Base-by-base conservation (phyloP, 1,140 invertebrate genomes). In the Stenopsyche tienmushanensis region DNA sequence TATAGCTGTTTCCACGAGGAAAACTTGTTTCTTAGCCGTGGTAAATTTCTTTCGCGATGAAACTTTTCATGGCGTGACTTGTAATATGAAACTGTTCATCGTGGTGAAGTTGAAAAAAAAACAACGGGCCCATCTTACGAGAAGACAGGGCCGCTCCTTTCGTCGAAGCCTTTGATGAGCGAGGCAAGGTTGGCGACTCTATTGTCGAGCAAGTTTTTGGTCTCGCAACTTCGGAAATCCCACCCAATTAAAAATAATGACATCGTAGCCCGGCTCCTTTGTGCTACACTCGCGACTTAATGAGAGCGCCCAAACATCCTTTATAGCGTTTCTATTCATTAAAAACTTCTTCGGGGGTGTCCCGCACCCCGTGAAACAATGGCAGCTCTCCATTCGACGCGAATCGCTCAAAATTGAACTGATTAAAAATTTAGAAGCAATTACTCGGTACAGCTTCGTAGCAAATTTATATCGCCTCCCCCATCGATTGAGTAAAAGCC, bases 371-470 rank as follows among this genome's bases (percentile, higher is more conserved):
- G n/a, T n/a, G 20, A 41, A 57, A 57, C 53, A 57, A 47, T 26
- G 57, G 24, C 23, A 21, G 20, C 55, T 45, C 41, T 45, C 20
- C 17, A 1, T 34, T 53, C 50, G 13, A 49, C 15, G 23, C 25
- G 39, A 24, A 60, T 60, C 57, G 57, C 23, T 60, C 57, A 44
- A 60, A 60, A 60, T 60, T 60, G 57, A 60, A 60, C 57, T 60
- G 57, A 60, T 60, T 60, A 60, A 60, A 60, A 60, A 60, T 60
- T 60, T 60, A 60, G 15, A 7, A 60, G 57, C 57, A 60, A 60
- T 60, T 60, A 60, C 29, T 49, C 41, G 57, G 17, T 17, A 20
- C 15, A n/a, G 44, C 44, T 10, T 21, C 54, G 52, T 29, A 21
- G 21, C 29, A 29, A 29, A 42, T 42, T 42, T 34, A 5, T 34